A percentile compares a stretch with the other conserved stretches of the same genome.
phyloP scores from a whole-genome alignment of 2,888 invertebrate species.

The Nephrotoma appendiculata region DNA sequence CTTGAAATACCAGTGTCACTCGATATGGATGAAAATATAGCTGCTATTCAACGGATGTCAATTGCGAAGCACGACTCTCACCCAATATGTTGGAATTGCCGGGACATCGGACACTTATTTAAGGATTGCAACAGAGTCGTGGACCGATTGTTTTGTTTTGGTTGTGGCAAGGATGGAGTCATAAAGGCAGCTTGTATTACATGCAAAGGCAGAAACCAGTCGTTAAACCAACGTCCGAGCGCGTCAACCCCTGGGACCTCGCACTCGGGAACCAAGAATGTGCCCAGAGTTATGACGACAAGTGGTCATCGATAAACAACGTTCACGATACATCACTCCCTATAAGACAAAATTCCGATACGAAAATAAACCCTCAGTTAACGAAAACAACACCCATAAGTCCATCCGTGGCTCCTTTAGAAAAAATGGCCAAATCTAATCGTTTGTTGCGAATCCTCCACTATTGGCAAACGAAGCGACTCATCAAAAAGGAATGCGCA shows the following conservation, averaged over 20 bases:
- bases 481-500: background rate
- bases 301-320: background rate
- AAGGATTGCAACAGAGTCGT: background rate
- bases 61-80: background rate
- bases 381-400: background rate
- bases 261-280: background rate
- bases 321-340: background rate
- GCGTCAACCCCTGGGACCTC: background rate
- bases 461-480: background rate
- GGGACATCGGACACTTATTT: background rate
- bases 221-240: background rate
- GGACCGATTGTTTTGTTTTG: background rate
- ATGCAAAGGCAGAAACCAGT: background rate
- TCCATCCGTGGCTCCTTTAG: too few relatives aligned
- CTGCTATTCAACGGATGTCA: background rate
- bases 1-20: background rate
- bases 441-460: background rate
- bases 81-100: background rate
- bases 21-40: background rate
- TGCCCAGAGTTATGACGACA: background rate
- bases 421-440: background rate
- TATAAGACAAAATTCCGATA: background rate
- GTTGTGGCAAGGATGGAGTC: background rate
- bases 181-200: background rate
- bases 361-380: background rate